These are phyloP conservation scores for Coilia nasus DNA, from an alignment of 2,797 vertebrate species.

Conservation along the genomic window DNA sequence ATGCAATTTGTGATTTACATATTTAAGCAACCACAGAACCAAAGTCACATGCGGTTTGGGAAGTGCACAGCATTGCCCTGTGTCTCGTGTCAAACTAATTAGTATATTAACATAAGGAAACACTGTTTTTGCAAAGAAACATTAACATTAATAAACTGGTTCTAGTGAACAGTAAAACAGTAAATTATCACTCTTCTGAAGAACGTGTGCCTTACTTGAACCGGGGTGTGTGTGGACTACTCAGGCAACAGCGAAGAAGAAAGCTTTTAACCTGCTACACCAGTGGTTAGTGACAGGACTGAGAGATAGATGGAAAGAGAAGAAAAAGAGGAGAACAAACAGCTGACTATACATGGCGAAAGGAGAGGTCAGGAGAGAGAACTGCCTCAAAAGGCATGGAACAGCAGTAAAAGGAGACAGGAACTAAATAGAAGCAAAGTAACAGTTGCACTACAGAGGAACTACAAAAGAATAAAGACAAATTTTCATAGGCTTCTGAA, in stretches of 20 bases:
- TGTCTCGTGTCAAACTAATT: not conserved
- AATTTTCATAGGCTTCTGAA: not conserved
- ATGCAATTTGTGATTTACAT: not conserved
- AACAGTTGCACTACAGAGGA: not conserved
- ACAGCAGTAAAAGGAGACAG: constrained; percentile 34
- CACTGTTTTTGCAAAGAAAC: not conserved
- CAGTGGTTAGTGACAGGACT: constrained; percentile 91
- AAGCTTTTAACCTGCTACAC: constrained; percentile 89
- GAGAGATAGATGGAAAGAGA: constrained; percentile 69
- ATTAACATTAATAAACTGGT: not conserved
- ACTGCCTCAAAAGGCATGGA: not conserved
- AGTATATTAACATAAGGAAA: not conserved
- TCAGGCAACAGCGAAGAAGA: constrained; percentile 81
- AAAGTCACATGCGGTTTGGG: not conserved
- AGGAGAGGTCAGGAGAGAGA: constrained; percentile 21
- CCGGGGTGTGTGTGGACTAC: constrained; percentile 77
- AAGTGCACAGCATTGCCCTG: not conserved
- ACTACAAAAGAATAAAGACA: constrained; percentile 25
- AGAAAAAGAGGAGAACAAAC: constrained; percentile 52
- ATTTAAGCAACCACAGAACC: not conserved
- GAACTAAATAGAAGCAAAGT: constrained; percentile 4
- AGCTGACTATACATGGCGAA: not conserved
- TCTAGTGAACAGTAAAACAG: not conserved
- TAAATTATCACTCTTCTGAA: not conserved
- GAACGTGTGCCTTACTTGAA: constrained; percentile 76